Percentiles rank a stretch among this genome's conserved stretches.
Conservation (phyloP, 2,888 invertebrate species). For the Chalcis sispes region DNA sequence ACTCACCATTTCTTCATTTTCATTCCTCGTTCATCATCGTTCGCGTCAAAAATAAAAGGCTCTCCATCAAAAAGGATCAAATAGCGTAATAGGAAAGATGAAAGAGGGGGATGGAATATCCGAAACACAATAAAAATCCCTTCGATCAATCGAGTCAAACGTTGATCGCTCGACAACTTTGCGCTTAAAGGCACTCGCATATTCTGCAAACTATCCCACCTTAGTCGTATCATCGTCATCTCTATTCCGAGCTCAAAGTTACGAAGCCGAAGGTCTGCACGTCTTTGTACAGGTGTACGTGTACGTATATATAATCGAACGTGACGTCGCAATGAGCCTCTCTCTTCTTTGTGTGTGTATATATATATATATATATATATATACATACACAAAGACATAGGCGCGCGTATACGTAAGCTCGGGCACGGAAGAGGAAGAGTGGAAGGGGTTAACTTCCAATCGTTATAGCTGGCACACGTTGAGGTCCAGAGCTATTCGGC, state of each 20-base stretch:
- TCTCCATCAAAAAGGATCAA: no score
- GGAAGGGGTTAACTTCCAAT: slow-evolving; percentile 17
- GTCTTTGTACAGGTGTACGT: slow-evolving; percentile 17
- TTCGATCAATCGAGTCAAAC: background rate
- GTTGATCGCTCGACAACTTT: background rate
- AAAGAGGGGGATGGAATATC: background rate
- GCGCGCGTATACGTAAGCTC: no score
- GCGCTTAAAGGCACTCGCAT: background rate
- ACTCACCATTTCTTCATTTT: no score
- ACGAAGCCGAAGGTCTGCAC: slow-evolving; percentile 10
- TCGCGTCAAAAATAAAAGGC: background rate
- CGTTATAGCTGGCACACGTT: slow-evolving; percentile 27
- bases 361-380: no score
- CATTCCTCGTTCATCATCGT: slow-evolving; percentile 15
- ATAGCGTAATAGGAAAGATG: no score
- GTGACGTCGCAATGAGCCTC: no score
- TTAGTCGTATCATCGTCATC: background rate
- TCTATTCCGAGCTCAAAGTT: background rate
- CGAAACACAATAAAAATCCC: background rate
- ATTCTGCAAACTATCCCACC: no score
- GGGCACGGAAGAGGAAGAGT: background rate
- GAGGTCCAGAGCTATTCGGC: slow-evolving; percentile 27
- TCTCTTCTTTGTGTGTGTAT: no score
- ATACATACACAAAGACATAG: no score
- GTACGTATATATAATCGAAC: background rate